These are phyloP conservation scores for Cricetomys ansorgei DNA, from an alignment of 2,113 vertebrate species.

Conservation along the genomic window DNA sequence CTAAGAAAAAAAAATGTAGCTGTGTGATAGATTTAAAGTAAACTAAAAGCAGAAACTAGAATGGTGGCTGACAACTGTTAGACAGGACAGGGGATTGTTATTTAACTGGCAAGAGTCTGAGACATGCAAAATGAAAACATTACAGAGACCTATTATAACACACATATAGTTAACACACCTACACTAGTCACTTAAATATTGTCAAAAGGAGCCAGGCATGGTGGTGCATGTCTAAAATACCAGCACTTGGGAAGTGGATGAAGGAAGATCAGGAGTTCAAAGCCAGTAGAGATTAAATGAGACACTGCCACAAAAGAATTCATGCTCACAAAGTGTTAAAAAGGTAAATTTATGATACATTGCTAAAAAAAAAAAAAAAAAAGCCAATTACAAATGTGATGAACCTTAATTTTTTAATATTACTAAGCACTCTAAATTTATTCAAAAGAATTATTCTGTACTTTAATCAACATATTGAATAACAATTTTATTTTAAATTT, in stretches of 20 bases:
- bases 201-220: not conserved
- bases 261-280: not conserved
- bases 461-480: conserved; percentile 31
- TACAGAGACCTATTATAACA: not conserved
- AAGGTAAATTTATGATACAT: not conserved
- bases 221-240: not conserved
- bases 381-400: not conserved
- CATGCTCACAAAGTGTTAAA: not conserved
- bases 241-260: not conserved
- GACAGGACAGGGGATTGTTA: not conserved
- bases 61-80: not conserved
- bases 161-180: not conserved
- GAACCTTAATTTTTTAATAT: conserved; percentile 6
- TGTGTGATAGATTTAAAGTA: not conserved
- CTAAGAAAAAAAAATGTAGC: too few species aligned
- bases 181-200: not conserved
- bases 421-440: not conserved
- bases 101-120: conserved; percentile 3
- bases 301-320: not conserved
- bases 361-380: too few species aligned
- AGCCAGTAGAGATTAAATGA: not conserved
- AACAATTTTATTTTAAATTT: too few species aligned
- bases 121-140: not conserved
- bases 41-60: conserved; percentile 18
- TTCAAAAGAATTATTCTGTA: not conserved